Evolutionary conservation across 2,888 invertebrate species (phyloP).

Genomic region (Endomychus coccineus): DNA sequence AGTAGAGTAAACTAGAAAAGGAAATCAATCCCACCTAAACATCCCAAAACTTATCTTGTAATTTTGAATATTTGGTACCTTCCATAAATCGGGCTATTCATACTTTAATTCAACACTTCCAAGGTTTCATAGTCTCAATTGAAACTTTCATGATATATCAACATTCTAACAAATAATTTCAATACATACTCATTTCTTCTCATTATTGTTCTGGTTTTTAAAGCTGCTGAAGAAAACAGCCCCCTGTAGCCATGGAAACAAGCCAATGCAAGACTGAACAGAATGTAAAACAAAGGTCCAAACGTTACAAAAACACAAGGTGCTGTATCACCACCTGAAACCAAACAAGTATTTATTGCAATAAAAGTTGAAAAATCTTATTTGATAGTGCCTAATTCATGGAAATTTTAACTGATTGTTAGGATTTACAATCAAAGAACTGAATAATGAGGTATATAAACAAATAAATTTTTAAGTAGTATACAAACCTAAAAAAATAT

Average conservation of each 20-base stretch:
- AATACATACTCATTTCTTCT: slow-evolving; percentile 37
- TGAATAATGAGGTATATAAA: too few species aligned
- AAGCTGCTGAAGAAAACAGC: slow-evolving; percentile 35
- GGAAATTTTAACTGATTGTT: too few species aligned
- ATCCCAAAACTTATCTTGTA: too few species aligned
- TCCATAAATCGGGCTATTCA: too few species aligned
- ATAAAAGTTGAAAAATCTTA: not conserved
- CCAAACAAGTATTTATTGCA: slow-evolving; percentile 1
- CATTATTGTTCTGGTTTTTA: slow-evolving; percentile 36
- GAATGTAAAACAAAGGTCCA: slow-evolving; percentile 55
- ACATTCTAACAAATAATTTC: not conserved
- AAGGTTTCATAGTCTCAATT: not conserved
- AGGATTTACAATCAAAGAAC: too few species aligned
- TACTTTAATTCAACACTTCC: not conserved
- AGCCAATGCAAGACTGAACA: slow-evolving; percentile 57
- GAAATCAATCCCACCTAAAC: too few species aligned
- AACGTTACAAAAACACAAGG: slow-evolving; percentile 62
- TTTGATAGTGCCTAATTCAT: not conserved
- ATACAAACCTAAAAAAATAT: slow-evolving; percentile 48
- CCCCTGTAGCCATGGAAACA: slow-evolving; percentile 64
- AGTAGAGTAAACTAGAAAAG: too few species aligned
- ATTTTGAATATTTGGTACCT: too few species aligned
- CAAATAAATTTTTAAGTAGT: too few species aligned
- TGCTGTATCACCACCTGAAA: slow-evolving; percentile 55
- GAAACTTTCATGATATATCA: too few species aligned